Base-by-base conservation (phyloP, 1,140 invertebrate genomes). In the Phenacoccus solenopsis region DNA sequence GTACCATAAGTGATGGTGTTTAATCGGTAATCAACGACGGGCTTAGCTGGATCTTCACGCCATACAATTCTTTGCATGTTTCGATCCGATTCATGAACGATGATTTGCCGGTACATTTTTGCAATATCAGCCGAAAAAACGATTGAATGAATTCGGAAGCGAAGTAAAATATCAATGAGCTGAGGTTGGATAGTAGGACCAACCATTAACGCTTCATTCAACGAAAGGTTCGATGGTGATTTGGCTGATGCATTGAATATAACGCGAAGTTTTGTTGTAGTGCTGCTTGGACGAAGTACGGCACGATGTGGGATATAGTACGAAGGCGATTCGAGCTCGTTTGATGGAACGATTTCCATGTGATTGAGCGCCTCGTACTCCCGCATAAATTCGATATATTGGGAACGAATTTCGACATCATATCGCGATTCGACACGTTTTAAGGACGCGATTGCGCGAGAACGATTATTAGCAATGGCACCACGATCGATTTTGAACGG, bases 391-490 rank as follows among this genome's bases (percentile, higher is more conserved):
- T 73, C 32, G 0, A 68, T 12, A 69, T 78, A 78, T 0, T 22
- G 12, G 10, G 30, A 22, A 5, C 22, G 64, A n/a, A 24, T 32
- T 7, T 13, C 12, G 2, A 86, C 69, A 88, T 91, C 75, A 9
- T 16, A n/a, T 4, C 38, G 16, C 13, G 12, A n/a, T 16, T 49
- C 38, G 5, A 49, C 2, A 49, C 38, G 3, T 16, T n/a, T 3
- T 2, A n/a, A 49, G 20, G 3, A 2, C 38, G 38, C 5, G 13
- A 49, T 16, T 9, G 38, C 38, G 4, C 38, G 4, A 16, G 13
- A 16, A 49, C 3, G 20, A n/a, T 49, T 49, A 2, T n/a, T n/a
- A 2, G 38, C 20, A n/a, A 49, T 49, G 20, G 20, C 20, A 3
- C 20, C 20, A 10, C 12, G 38, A 49, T 49, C 16, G 13, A 16